Evolutionary conservation across 1,140 invertebrate genomes (phyloP).

Genomic region (Megathymus violae): DNA sequence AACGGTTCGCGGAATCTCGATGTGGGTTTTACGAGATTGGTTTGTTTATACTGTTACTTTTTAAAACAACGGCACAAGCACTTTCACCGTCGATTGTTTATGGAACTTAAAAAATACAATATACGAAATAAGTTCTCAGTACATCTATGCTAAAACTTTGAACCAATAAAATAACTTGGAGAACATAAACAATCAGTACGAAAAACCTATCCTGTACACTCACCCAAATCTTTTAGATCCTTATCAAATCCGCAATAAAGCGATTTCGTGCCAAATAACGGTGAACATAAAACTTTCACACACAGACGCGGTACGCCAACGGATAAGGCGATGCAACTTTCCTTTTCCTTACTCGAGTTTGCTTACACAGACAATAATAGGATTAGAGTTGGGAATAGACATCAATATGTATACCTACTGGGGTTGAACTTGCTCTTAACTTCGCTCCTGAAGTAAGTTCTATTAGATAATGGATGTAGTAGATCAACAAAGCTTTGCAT

Average conservation of each 20-base stretch:
- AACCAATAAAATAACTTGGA: background rate
- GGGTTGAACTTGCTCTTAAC: background rate
- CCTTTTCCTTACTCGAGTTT: slow-evolving; percentile 6
- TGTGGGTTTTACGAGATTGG: background rate
- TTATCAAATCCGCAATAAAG: slow-evolving; percentile 36
- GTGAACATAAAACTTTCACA: slow-evolving; percentile 24
- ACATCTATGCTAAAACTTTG: too few species aligned
- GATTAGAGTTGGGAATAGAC: slow-evolving; percentile 11
- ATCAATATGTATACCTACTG: slow-evolving; percentile 4
- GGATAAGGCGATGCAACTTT: slow-evolving; percentile 10
- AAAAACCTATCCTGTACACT: background rate
- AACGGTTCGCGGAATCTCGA: slow-evolving; percentile 2
- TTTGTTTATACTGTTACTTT: too few species aligned
- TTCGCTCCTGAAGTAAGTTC: slow-evolving; percentile 7
- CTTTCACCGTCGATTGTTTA: too few species aligned
- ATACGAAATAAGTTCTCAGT: too few species aligned
- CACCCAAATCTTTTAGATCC: slow-evolving; percentile 32
- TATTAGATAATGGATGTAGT: slow-evolving; percentile 6
- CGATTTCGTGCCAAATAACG: slow-evolving; percentile 29
- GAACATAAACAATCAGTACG: background rate
- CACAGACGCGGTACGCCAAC: slow-evolving; percentile 1
- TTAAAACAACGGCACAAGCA: too few species aligned
- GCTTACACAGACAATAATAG: slow-evolving; percentile 14
- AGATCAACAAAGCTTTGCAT: slow-evolving; percentile 5
- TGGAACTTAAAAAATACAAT: too few species aligned